Evolutionary conservation across 2,113 vertebrate species (phyloP), one percentile per base, ranked within the genome.

Genomic region (Poicephalus meyeri): DNA sequence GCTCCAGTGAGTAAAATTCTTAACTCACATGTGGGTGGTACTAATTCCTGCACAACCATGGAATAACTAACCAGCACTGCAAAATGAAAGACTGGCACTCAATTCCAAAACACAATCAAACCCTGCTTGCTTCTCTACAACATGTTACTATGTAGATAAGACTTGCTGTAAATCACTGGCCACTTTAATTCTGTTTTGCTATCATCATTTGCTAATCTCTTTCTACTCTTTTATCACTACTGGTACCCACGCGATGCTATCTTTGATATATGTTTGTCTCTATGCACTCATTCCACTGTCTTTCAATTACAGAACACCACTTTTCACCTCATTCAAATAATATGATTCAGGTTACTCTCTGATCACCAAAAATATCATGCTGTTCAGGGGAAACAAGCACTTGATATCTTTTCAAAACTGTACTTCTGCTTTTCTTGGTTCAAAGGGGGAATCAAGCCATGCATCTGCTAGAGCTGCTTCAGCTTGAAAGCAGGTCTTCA

Each of bases 401-500:
- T 96, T 74, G 46, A 87, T 80, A 84, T 35, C 72, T 61, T 91
- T 91, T 96, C 61, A 95, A 93, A 93, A 69, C 20, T n/a, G 35
- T 80, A 8, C 53, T 96, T 71, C 88, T 74, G 84, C 77, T 94
- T 80, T 89, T 78, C 64, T 91, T 66, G 50, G 69, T 95, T 97
- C 84, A 93, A 95, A 96, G 84, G 10, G 5, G 55, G 47, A 83
- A 78, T 76, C 60, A 74, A 78, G 13, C 65, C 63, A 65, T 31
- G 42, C 28, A 72, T 90, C 52, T 91, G 25, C 80, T 91, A 47
- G 60, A 64, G 23, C 63, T 83, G 42, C 15, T 89, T 35, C 81
- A 50, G 66, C 74, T 77, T 56, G 33, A 66, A 66, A 96, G 50
- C 19, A 42, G 11, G 19, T 49, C 60, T 74, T 73, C 44, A 16